These are phyloP conservation scores for Tympanuchus pallidicinctus DNA, from an alignment of 2,113 vertebrate species.

Conservation along the genomic window DNA sequence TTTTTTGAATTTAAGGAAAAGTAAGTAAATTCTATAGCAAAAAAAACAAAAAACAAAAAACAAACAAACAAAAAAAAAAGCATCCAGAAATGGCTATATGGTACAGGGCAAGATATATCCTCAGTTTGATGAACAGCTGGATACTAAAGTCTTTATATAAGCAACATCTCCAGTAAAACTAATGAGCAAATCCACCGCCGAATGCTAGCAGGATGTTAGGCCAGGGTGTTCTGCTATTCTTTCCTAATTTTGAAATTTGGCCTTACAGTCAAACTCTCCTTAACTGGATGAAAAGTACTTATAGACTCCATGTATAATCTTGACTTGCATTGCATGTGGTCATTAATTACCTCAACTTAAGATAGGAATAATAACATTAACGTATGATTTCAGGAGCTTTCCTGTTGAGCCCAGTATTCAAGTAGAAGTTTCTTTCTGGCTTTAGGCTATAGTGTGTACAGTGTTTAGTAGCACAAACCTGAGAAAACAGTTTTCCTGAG, in stretches of 20 bases:
- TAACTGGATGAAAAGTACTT: background rate
- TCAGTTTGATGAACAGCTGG: background rate
- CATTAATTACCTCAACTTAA: background rate
- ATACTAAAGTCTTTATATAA: background rate
- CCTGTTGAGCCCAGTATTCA: background rate
- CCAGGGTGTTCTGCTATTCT: background rate
- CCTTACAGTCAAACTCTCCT: background rate
- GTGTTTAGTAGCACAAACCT: background rate
- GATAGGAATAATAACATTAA: background rate
- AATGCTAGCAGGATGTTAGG: background rate
- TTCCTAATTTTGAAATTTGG: background rate
- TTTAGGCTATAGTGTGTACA: background rate
- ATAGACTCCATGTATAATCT: background rate
- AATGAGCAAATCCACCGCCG: background rate
- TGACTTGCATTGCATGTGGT: background rate
- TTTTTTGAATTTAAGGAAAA: background rate
- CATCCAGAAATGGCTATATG: background rate
- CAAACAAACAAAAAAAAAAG: background rate
- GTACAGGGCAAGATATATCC: background rate
- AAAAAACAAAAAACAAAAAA: background rate
- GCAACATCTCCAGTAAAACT: background rate
- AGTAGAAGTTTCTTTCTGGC: background rate
- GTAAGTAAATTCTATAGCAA: background rate
- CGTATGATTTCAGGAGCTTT: background rate
- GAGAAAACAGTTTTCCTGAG: background rate